Percentiles rank a stretch among this genome's conserved stretches.
phyloP scores from a whole-genome alignment of 2,797 vertebrate species.

The Leptatherina wallacei region DNA sequence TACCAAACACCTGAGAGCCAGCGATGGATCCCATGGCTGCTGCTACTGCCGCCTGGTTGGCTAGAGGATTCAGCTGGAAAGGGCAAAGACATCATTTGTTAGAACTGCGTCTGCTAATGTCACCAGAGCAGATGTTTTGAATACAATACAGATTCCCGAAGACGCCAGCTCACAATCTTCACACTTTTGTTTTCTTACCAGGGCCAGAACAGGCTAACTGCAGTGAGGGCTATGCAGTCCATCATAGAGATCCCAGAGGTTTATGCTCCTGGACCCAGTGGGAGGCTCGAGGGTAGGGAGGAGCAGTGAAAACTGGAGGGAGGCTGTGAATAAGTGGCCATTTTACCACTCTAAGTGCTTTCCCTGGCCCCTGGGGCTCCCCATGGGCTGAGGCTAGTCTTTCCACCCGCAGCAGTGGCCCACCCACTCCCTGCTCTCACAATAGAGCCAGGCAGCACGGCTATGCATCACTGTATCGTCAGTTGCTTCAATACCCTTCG shows the following conservation, averaged over 20 bases:
- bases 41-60: slow-evolving; percentile 94
- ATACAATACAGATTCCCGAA: slow-evolving; percentile 14
- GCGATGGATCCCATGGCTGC: slow-evolving; percentile 95
- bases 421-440: slow-evolving; percentile 63
- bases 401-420: slow-evolving; percentile 58
- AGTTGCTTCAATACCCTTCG: slow-evolving; percentile 65
- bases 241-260: slow-evolving; percentile 73
- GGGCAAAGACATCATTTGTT: slow-evolving; percentile 45
- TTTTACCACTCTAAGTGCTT: slow-evolving; percentile 83
- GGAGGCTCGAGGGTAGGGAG: slow-evolving; percentile 70
- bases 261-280: slow-evolving; percentile 68
- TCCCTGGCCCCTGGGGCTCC: slow-evolving; percentile 73
- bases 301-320: slow-evolving; percentile 66
- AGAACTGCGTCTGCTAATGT: slow-evolving; percentile 25
- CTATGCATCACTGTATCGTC: slow-evolving; percentile 78
- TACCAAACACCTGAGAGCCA: slow-evolving; percentile 95
- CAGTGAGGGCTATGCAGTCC: slow-evolving; percentile 58
- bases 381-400: slow-evolving; percentile 57
- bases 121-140: slow-evolving; percentile 20
- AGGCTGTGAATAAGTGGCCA: slow-evolving; percentile 79
- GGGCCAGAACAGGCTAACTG: slow-evolving; percentile 54
- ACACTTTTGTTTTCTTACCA: slow-evolving; percentile 38
- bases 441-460: slow-evolving; percentile 64
- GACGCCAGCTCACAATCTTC: slow-evolving; percentile 4
- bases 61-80: slow-evolving; percentile 93